Evolutionary conservation across 2,797 vertebrate genomes (phyloP).

Genomic region (Mionectes olivaceus): DNA sequence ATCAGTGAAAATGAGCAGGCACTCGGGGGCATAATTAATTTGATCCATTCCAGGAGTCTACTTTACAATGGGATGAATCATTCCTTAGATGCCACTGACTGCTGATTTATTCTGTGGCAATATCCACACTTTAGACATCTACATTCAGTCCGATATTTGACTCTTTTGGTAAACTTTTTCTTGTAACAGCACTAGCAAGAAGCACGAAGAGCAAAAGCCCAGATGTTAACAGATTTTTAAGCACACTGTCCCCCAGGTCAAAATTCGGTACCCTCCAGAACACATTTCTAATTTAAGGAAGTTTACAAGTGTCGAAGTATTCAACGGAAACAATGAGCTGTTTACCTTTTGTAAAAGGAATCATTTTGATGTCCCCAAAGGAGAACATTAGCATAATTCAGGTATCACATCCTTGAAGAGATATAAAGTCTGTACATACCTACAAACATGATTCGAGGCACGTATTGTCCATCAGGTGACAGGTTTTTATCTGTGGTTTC

Average conservation of each 20-base stretch:
- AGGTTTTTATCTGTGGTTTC: conserved; percentile 86
- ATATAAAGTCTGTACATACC: conserved; percentile 74
- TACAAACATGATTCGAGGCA: conserved; percentile 90
- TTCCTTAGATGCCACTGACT: not conserved
- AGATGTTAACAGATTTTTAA: not conserved
- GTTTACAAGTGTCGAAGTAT: not conserved
- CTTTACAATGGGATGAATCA: not conserved
- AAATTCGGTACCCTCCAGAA: not conserved
- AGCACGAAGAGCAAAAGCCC: accelerated
- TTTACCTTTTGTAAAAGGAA: not conserved
- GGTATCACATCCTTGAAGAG: not conserved
- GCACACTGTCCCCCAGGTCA: not conserved
- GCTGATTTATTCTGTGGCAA: not conserved
- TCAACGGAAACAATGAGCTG: not conserved
- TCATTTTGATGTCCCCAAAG: not conserved
- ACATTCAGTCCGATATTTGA: not conserved
- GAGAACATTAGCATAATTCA: not conserved
- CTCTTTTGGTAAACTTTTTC: not conserved
- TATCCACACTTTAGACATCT: not conserved
- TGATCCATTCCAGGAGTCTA: not conserved
- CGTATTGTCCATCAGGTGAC: conserved; percentile 88
- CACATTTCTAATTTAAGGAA: not conserved
- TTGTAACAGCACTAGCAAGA: not conserved
- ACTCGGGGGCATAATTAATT: not conserved
- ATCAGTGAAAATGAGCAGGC: not conserved